Percentiles rank a stretch among this genome's conserved stretches.
Conservation (phyloP, 2,113 vertebrate species). For the Vidua chalybeata region DNA sequence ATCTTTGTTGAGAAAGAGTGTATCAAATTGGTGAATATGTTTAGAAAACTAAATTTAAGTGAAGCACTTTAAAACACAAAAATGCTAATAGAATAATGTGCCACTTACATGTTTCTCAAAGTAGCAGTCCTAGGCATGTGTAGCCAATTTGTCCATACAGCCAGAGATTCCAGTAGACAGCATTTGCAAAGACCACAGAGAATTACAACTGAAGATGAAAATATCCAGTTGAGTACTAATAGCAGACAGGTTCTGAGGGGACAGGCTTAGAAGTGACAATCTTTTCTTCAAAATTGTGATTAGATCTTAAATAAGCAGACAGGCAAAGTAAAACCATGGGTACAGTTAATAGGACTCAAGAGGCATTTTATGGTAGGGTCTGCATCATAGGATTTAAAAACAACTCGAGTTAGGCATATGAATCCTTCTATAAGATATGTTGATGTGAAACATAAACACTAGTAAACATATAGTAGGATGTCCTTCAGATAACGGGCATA, state of each 20-base stretch:
- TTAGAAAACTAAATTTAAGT: constrained; percentile 13
- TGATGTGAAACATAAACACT: constrained; percentile 54
- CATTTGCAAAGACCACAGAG: constrained; percentile 63
- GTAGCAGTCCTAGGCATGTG: constrained; percentile 37
- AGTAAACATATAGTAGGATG: constrained; percentile 55
- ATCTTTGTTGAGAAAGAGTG: background rate
- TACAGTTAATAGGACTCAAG: constrained; percentile 82
- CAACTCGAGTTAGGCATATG: constrained; percentile 73
- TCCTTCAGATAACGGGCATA: constrained; percentile 19
- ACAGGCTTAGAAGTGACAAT: constrained; percentile 68
- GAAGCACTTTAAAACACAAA: constrained; percentile 1
- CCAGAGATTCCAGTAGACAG: constrained; percentile 45
- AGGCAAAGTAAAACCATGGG: constrained; percentile 84
- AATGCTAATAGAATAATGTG: constrained; percentile 1
- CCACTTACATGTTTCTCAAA: constrained; percentile 30
- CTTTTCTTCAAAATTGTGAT: constrained; percentile 66
- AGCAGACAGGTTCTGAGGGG: constrained; percentile 69
- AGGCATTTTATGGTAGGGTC: constrained; percentile 83
- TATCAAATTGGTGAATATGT: background rate
- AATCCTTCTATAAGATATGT: constrained; percentile 73
- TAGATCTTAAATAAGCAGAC: constrained; percentile 77
- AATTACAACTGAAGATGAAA: constrained; percentile 72
- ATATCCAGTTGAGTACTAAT: constrained; percentile 69
- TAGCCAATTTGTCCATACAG: constrained; percentile 53
- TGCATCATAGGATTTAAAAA: constrained; percentile 76